Base-by-base conservation (phyloP, 2,113 vertebrate species). In the Scopus umbretta region DNA sequence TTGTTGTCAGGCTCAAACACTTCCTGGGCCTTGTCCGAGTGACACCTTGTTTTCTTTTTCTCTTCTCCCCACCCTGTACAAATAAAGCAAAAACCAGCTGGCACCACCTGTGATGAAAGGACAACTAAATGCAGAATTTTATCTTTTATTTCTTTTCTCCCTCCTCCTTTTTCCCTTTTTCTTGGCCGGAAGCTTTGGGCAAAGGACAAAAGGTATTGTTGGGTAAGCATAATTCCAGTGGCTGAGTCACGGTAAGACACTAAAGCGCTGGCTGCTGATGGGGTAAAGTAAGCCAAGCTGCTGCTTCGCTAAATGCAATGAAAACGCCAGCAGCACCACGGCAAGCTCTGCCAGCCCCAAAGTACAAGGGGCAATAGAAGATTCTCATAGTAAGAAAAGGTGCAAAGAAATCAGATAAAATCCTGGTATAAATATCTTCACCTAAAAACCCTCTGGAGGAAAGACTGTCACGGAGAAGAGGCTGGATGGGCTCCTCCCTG, bases 191-290 rank as follows among this genome's bases (percentile, higher is more conserved):
- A 94, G 92, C 97, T 98, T 98, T 98, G 96, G 97, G 96, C 97
- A 98, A 98, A 98, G 97, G 98, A 98, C 98, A 98, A 98, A 98
- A 98, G 98, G 96, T 97, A 97, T 97, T 98, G 98, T 98, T 97
- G 94, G 95, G 75, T 85, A 90, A 97, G 97, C 95, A 96, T 22
- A 97, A 97, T 96, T 94, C 95, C 80, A 91, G 96, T 45, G 92
- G 93, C 97, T 98, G 98, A 98, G 96, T 98, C 98, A 98, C 91
- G 49, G 94, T 49, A 90, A 96, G 96, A 97, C 97, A 95, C 97
- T 89, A 70, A 80, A 82, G 95, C 40, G 4, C 86, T 96, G 96
- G 97, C 97, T 95, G 96, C 93, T 94, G 96, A 88, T 86, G 95
- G 80, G 93, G 94, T 71, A 80, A 50, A 88, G 91, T 7, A 88